These are phyloP conservation scores for Agriopis leucophaearia DNA, from an alignment of 2,888 invertebrate species.

Conservation along the genomic window DNA sequence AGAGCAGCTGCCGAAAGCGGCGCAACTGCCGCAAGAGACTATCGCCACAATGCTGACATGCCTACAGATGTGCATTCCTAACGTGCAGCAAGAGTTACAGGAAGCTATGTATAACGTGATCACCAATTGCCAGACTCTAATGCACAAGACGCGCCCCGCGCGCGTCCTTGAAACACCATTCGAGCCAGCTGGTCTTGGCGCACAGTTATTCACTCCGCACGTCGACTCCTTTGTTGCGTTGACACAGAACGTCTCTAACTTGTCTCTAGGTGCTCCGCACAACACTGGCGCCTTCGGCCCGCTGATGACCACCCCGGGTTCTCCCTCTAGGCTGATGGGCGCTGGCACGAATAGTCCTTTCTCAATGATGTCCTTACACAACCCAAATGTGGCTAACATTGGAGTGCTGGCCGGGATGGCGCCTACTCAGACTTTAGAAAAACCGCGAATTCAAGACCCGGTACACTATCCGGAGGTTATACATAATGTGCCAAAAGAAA, in stretches of 20 bases:
- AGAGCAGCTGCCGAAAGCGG: constrained; percentile 93
- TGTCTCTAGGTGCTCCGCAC: constrained; percentile 90
- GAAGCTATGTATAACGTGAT: constrained; percentile 95
- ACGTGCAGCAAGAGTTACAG: constrained; percentile 93
- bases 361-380: constrained; percentile 90
- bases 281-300: constrained; percentile 90
- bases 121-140: constrained; percentile 91
- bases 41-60: constrained; percentile 95
- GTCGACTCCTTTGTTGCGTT: constrained; percentile 92
- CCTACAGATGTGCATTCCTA: constrained; percentile 90
- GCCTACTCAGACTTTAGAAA: constrained; percentile 88
- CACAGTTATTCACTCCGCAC: constrained; percentile 90
- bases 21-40: constrained; percentile 96
- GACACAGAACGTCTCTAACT: constrained; percentile 91
- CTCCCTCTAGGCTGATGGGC: constrained; percentile 93
- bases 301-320: constrained; percentile 92
- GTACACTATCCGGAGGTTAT: constrained; percentile 93
- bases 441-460: constrained; percentile 86
- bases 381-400: constrained; percentile 87
- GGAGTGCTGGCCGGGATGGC: constrained; percentile 90
- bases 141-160: constrained; percentile 90
- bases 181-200: constrained; percentile 89
- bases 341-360: constrained; percentile 92
- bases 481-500: constrained; percentile 95
- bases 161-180: constrained; percentile 90